Evolutionary conservation across 2,888 invertebrate species (phyloP).

Genomic region (Hydroisotoma schaefferi): DNA sequence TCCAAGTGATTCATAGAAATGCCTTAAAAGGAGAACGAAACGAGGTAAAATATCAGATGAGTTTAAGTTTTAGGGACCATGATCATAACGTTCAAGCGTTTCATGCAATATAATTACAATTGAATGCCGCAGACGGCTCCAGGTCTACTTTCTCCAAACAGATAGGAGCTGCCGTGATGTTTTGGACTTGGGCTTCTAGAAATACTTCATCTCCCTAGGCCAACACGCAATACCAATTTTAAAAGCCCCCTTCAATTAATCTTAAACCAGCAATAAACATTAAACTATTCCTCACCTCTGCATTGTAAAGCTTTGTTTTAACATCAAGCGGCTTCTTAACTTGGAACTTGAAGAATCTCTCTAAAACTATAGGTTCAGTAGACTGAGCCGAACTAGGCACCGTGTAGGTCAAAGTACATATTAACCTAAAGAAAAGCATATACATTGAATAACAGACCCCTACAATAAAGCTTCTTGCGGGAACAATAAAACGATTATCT

Average conservation of each 20-base stretch:
- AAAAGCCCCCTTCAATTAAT: neutral
- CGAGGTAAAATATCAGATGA: neutral
- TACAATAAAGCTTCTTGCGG: neutral
- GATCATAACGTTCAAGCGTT: slow-evolving; percentile 1
- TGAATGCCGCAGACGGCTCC: slow-evolving; percentile 87
- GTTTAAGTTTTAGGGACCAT: neutral
- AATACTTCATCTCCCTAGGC: slow-evolving; percentile 61
- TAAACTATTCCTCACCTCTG: too few relatives aligned
- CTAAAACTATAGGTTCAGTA: slow-evolving; percentile 72
- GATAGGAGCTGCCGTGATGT: slow-evolving; percentile 88
- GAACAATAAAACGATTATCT: slow-evolving; percentile 1
- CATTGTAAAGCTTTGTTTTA: slow-evolving; percentile 96
- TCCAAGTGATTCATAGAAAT: slow-evolving; percentile 34
- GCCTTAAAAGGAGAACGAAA: slow-evolving; percentile 16
- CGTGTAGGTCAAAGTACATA: slow-evolving; percentile 91
- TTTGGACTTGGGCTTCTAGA: slow-evolving; percentile 78
- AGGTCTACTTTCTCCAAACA: slow-evolving; percentile 90
- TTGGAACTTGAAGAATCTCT: slow-evolving; percentile 97
- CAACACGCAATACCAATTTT: neutral
- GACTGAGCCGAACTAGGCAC: slow-evolving; percentile 31
- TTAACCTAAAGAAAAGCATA: slow-evolving; percentile 62
- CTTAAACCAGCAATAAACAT: neutral
- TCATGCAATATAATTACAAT: slow-evolving; percentile 54
- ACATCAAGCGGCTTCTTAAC: slow-evolving; percentile 97
- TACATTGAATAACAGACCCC: neutral